Evolutionary conservation across 35 echinoderm and acorn worm genomes (phyloP).

Genomic region (Ophioderma brevispina): DNA sequence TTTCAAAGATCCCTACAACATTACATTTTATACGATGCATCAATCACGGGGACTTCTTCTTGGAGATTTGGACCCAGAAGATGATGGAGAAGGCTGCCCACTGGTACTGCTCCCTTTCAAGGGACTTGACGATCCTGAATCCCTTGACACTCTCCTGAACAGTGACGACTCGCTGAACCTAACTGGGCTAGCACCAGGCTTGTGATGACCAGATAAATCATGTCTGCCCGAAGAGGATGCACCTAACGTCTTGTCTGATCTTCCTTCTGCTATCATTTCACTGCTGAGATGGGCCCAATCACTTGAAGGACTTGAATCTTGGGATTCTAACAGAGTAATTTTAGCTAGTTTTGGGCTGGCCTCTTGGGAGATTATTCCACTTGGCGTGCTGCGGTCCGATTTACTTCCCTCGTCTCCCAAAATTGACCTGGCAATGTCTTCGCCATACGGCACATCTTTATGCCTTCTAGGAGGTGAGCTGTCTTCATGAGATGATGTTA

Average conservation of each 20-base stretch:
- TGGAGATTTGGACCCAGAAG: background rate
- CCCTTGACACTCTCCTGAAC: background rate
- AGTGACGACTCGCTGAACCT: background rate
- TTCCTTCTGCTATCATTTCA: background rate
- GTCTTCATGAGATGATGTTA: background rate
- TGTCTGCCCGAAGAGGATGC: background rate
- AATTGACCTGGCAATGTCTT: background rate
- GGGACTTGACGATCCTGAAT: background rate
- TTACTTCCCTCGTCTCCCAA: background rate
- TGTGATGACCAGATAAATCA: background rate
- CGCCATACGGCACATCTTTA: background rate
- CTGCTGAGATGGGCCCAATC: constrained; percentile 30
- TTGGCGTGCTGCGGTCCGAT: background rate
- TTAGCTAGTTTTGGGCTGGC: background rate
- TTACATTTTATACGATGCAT: too few relatives aligned
- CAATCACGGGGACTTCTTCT: background rate
- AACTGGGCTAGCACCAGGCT: background rate
- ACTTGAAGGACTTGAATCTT: background rate
- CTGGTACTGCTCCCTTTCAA: background rate
- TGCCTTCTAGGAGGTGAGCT: background rate
- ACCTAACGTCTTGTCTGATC: background rate
- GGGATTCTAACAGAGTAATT: background rate
- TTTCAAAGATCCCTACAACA: too few relatives aligned
- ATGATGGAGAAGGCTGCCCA: background rate
- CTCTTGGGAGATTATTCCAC: background rate